phyloP scores from a whole-genome alignment of 2,797 vertebrate genomes.

The Cuculus canorus region DNA sequence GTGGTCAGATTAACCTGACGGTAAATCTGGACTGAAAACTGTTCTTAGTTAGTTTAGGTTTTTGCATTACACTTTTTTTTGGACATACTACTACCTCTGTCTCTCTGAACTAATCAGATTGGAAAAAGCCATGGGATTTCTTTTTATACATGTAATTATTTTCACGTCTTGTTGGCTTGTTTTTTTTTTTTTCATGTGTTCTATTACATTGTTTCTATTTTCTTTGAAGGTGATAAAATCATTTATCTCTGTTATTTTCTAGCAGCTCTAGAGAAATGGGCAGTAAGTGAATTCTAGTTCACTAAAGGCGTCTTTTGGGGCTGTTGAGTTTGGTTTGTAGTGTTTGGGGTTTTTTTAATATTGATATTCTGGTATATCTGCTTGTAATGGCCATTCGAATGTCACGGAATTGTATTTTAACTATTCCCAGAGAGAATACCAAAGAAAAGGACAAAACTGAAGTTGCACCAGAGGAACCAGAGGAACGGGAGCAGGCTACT shows the following conservation, averaged over 20 bases:
- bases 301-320: neutral
- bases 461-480: conserved; percentile 87
- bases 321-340: neutral
- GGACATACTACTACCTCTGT: neutral
- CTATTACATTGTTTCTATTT: neutral
- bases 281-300: neutral
- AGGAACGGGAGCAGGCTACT: conserved; percentile 92
- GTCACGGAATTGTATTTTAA: neutral
- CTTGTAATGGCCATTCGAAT: neutral
- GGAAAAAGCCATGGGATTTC: neutral
- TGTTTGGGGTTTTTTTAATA: rapidly evolving
- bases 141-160: neutral
- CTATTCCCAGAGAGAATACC: conserved; percentile 80
- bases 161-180: neutral
- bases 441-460: conserved; percentile 98
- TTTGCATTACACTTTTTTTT: neutral
- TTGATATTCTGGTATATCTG: neutral
- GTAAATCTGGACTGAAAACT: neutral
- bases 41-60: neutral
- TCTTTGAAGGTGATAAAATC: neutral
- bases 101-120: neutral
- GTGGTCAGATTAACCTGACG: neutral
- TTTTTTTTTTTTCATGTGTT: neutral
- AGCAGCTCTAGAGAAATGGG: neutral
- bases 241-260: neutral